These are phyloP conservation scores for Crambe crambe DNA, from an alignment of 37 sponge, comb jelly and placozoan genomes.

Conservation along the genomic window DNA sequence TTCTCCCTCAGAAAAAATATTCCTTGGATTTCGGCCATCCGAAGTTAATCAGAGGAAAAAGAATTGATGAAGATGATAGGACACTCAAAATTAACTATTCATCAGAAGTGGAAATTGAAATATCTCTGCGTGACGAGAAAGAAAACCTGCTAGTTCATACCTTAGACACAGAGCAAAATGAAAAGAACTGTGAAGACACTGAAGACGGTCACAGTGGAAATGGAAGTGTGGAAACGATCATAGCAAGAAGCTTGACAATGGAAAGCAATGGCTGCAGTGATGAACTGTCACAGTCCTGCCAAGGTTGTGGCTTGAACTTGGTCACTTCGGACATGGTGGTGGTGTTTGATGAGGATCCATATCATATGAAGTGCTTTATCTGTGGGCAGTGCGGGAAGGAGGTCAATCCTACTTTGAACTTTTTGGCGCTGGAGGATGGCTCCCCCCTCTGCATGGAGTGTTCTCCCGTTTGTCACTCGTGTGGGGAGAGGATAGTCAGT, in stretches of 20 bases:
- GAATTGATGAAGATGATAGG: background rate
- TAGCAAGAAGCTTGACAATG: background rate
- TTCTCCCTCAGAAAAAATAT: background rate
- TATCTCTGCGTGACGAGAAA: background rate
- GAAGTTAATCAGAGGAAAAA: background rate
- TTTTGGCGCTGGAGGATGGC: conserved; percentile 45
- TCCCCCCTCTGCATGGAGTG: conserved; percentile 56
- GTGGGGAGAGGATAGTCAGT: conserved; percentile 42
- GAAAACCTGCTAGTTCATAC: background rate
- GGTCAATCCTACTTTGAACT: conserved; percentile 23
- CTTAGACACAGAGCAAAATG: conserved; percentile 12
- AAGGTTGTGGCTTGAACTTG: conserved; percentile 1
- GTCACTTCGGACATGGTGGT: conserved; percentile 11
- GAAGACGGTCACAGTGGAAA: background rate
- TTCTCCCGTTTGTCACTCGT: conserved; percentile 47
- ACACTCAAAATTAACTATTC: no score
- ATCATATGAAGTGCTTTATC: conserved; percentile 43
- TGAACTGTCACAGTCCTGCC: background rate
- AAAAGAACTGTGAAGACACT: background rate
- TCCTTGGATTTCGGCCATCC: background rate
- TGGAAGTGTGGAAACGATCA: background rate
- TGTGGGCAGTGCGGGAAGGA: conserved; percentile 40
- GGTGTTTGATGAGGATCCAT: conserved; percentile 22
- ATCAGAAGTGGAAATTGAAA: background rate
- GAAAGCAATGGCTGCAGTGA: no score